Evolutionary conservation across 2,113 vertebrate species (phyloP).

Genomic region (Rhinopithecus roxellana): DNA sequence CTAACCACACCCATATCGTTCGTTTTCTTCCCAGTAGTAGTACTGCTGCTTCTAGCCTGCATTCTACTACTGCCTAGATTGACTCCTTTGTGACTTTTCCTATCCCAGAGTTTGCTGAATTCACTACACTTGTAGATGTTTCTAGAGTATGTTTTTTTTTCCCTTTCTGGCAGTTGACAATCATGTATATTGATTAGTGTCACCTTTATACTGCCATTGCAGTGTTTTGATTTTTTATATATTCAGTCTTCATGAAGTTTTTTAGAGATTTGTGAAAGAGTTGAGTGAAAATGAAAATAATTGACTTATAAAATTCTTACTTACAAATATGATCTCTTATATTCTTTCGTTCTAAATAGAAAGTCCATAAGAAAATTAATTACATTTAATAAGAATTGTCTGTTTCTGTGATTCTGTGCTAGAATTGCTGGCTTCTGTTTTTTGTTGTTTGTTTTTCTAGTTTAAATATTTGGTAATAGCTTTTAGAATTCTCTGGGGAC

Average conservation of each 20-base stretch:
- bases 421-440: background rate
- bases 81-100: background rate
- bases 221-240: background rate
- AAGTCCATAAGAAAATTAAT: background rate
- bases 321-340: background rate
- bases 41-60: background rate
- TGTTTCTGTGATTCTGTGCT: constrained; percentile 41
- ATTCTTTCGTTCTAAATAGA: constrained; percentile 27
- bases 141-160: background rate
- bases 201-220: background rate
- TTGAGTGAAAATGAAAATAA: constrained; percentile 29
- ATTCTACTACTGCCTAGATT: background rate
- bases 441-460: background rate
- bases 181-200: background rate
- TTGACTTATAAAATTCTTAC: background rate
- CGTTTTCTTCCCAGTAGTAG: background rate
- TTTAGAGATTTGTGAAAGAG: background rate
- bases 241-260: background rate
- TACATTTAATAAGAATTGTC: background rate
- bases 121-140: background rate
- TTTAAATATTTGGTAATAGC: constrained; percentile 4
- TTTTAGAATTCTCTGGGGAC: background rate
- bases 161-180: background rate
- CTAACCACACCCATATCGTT: background rate
- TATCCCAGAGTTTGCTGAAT: background rate